Evolutionary conservation across 2,797 vertebrate genomes (phyloP), one percentile per base, ranked within the genome.

Genomic region (Alauda arvensis): DNA sequence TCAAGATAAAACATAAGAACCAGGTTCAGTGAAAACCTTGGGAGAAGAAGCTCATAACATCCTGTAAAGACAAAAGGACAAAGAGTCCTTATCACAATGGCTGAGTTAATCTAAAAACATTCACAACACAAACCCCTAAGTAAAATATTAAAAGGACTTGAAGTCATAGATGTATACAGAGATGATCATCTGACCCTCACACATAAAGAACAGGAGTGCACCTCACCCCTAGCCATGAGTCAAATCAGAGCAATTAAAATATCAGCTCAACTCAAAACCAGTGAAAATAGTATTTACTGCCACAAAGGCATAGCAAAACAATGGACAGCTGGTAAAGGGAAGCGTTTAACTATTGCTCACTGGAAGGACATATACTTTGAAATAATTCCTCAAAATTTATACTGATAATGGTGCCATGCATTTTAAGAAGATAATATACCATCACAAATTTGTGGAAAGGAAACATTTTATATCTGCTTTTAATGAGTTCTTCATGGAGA

Each of bases 351-450:
- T 65, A 66, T 24, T 15, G 56, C 37, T 83, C 53, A 83, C 31
- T 23, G 19, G 18, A 87, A 90, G 26, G 55, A 52, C 8, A 55
- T 18, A 72, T 0, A 18, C 12, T 82, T 62, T 20, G 21, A 93
- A 86, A 57, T 43, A 78, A 91, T 74, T 88, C 78, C 43, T 88
- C 75, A 90, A 83, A 81, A 55, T 80, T 81, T 65, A 89, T 29
- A 33, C 39, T 85, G 40, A 93, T 75, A 90, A 92, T 77, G 71
- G 45, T n/a, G 33, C 60, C 34, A 87, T 46, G 25, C 8, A 90
- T 71, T 93, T 92, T 80, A 85, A 91, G 37, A 59, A 83, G 18
- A 86, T 68, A 87, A 88, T 37, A 63, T 3, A 8, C 39, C 77
- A 29, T 61, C 59, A 91, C 14, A 76, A 81, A 89, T 24, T n/a